Percentiles rank a stretch among this genome's conserved stretches.
Conservation (phyloP, 2,888 invertebrate genomes). For the Agonopterix alstromeriana region DNA sequence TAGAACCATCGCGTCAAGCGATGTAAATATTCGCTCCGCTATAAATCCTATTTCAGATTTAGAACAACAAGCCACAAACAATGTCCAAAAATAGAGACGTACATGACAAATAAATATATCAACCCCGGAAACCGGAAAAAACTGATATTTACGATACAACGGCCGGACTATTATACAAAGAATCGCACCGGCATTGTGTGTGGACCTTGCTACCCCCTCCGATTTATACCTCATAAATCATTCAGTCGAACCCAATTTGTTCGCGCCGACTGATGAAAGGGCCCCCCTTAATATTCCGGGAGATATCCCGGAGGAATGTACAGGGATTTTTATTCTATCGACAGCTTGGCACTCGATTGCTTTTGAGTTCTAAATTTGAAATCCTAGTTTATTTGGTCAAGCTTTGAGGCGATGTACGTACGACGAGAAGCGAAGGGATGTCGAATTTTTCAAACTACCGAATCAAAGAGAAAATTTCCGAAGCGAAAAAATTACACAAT, state of each 20-base stretch:
- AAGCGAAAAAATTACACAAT: too few relatives aligned
- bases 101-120: not conserved
- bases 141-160: conserved; percentile 17
- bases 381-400: too few relatives aligned
- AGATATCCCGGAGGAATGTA: conserved; percentile 23
- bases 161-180: conserved; percentile 12
- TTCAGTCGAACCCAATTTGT: conserved; percentile 46
- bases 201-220: conserved; percentile 16
- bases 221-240: conserved; percentile 46
- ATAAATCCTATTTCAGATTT: too few relatives aligned
- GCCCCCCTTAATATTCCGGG: conserved; percentile 33
- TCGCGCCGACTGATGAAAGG: conserved; percentile 43
- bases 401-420: too few relatives aligned
- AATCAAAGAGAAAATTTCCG: too few relatives aligned
- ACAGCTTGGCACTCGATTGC: conserved; percentile 11
- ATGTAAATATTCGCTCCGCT: too few relatives aligned
- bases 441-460: too few relatives aligned
- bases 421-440: too few relatives aligned
- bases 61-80: too few relatives aligned
- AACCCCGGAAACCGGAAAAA: not conserved
- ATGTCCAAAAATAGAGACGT: too few relatives aligned
- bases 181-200: conserved; percentile 19
- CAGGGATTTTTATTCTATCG: conserved; percentile 26
- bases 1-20: too few relatives aligned
- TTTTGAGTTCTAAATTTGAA: too few relatives aligned